Conservation (phyloP, 1,140 invertebrate species). For the Trichonephila inaurata region DNA sequence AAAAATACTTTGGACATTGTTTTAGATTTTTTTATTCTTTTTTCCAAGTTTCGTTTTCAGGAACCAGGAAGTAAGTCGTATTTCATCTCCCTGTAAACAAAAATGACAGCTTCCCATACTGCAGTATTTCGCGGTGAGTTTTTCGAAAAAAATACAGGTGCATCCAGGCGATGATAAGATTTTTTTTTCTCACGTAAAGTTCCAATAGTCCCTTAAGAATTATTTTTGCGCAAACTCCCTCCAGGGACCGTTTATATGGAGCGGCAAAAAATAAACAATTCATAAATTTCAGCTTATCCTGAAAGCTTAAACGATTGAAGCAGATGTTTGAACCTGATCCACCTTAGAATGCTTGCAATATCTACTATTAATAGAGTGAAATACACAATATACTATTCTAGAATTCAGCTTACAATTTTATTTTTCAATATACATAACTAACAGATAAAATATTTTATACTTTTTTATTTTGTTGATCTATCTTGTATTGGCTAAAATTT, state of each 20-base stretch:
- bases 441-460: background rate
- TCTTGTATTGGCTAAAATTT: background rate
- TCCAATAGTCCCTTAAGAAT: conserved; percentile 59
- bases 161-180: conserved; percentile 27
- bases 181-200: conserved; percentile 59
- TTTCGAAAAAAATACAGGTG: conserved; percentile 38
- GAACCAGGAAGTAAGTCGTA: conserved; percentile 55
- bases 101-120: conserved; percentile 46
- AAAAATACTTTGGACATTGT: conserved; percentile 26
- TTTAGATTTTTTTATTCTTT: background rate
- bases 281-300: conserved; percentile 61
- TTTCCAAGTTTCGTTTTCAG: conserved; percentile 28
- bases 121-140: conserved; percentile 43
- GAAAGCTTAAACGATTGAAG: conserved; percentile 52
- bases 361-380: conserved; percentile 6
- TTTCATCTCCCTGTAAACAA: conserved; percentile 62
- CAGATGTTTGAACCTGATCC: conserved; percentile 53
- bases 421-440: background rate
- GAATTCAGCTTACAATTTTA: conserved; percentile 8
- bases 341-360: conserved; percentile 21
- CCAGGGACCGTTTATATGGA: conserved; percentile 29
- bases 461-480: background rate
- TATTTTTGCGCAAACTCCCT: conserved; percentile 24
- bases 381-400: background rate
- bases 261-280: conserved; percentile 66